Conservation (phyloP, 1,140 invertebrate genomes). For the Rhizoglyphus robini region DNA sequence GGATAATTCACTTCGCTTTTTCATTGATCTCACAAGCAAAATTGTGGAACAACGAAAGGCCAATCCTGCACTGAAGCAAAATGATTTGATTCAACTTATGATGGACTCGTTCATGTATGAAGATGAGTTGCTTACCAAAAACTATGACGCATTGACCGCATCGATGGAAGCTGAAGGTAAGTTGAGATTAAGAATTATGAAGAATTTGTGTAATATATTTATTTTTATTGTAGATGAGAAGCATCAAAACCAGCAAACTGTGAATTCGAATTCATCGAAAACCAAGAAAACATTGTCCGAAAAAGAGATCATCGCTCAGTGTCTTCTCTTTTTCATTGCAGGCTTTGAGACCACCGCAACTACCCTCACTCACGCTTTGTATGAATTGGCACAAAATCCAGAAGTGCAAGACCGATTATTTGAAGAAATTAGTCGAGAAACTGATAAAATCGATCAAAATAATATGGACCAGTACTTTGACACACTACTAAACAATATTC, state of each 20-base stretch:
- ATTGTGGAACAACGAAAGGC: background rate
- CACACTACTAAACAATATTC: conserved; percentile 14
- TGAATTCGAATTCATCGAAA: background rate
- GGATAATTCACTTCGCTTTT: background rate
- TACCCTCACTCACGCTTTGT: conserved; percentile 35
- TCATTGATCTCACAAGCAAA: conserved; percentile 3
- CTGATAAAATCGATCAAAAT: conserved; percentile 27
- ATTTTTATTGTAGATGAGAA: no score
- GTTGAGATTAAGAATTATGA: no score
- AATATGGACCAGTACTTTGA: background rate
- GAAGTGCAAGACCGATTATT: conserved; percentile 36
- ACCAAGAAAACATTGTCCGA: background rate
- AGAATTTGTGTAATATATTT: no score
- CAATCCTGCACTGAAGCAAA: background rate
- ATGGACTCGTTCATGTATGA: background rate
- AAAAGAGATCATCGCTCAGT: conserved; percentile 5
- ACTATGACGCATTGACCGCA: background rate
- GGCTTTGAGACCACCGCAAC: conserved; percentile 38
- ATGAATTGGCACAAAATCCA: conserved; percentile 36
- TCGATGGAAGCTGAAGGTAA: background rate
- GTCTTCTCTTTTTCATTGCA: background rate
- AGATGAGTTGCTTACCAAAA: background rate
- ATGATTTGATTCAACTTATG: conserved; percentile 1
- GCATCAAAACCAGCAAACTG: background rate
- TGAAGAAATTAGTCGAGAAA: conserved; percentile 23